These are phyloP conservation scores for Drosophila carrolli DNA, from an alignment of 1,140 invertebrate species.

Conservation along the genomic window DNA sequence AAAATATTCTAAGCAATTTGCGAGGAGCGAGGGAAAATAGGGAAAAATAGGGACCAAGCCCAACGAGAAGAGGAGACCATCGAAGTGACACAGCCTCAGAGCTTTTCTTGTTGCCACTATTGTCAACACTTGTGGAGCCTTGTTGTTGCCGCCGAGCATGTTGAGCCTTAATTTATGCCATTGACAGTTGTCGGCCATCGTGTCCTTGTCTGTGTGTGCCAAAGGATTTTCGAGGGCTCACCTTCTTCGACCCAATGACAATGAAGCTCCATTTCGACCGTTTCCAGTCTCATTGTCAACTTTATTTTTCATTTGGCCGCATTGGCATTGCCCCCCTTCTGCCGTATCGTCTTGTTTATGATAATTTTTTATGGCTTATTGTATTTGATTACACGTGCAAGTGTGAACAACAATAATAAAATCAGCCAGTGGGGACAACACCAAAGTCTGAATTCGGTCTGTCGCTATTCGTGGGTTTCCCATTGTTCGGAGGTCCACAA, in stretches of 20 bases:
- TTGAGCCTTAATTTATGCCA: constrained; percentile 79
- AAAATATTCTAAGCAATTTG: constrained; percentile 55
- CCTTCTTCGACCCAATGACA: constrained; percentile 64
- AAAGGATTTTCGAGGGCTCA: constrained; percentile 73
- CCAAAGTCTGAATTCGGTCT: constrained; percentile 31
- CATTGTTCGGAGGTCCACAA: constrained; percentile 7
- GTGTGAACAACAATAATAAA: constrained; percentile 56
- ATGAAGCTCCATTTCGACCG: constrained; percentile 6
- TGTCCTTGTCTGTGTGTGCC: constrained; percentile 62
- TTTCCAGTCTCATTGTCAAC: constrained; percentile 28
- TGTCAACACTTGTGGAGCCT: constrained; percentile 70
- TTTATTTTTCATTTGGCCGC: constrained; percentile 34
- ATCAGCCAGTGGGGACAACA: constrained; percentile 11
- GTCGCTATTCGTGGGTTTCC: constrained; percentile 56
- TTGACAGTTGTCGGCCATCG: constrained; percentile 34
- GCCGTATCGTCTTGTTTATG: constrained; percentile 57
- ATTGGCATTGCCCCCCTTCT: no score
- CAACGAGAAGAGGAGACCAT: constrained; percentile 64
- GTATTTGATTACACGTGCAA: constrained; percentile 79
- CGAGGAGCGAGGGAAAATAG: background rate
- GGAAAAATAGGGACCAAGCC: constrained; percentile 27
- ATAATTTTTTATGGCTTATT: constrained; percentile 79
- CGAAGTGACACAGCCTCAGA: constrained; percentile 64
- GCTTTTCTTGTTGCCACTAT: constrained; percentile 39
- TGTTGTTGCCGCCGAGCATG: constrained; percentile 45